Evolutionary conservation across 2,888 invertebrate species (phyloP).

Genomic region (Seira ritae): DNA sequence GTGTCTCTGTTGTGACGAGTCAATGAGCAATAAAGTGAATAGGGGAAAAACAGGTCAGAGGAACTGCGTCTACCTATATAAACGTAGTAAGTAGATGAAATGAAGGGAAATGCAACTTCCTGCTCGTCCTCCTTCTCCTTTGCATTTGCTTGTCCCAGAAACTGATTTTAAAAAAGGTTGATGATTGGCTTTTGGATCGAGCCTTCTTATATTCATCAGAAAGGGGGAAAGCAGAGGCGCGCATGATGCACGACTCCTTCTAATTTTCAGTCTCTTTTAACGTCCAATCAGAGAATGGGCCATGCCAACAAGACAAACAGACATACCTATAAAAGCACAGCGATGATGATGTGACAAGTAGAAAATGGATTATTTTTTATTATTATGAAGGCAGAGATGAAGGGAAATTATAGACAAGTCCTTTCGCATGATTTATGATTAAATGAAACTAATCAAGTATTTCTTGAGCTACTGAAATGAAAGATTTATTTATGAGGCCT

Average conservation of each 20-base stretch:
- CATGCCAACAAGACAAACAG: background rate
- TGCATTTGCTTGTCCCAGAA: constrained; percentile 46
- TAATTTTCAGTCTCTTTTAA: background rate
- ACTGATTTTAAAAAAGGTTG: constrained; percentile 27
- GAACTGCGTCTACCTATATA: background rate
- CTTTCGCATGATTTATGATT: no score
- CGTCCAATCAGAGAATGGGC: background rate
- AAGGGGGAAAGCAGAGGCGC: background rate
- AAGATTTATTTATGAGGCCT: no score
- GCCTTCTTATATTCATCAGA: no score
- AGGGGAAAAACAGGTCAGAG: background rate
- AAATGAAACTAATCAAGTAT: no score
- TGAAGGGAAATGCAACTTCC: constrained; percentile 61
- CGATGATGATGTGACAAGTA: no score
- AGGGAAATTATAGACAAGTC: no score
- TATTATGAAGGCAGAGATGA: no score
- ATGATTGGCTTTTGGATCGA: no score
- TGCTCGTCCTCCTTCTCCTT: constrained; percentile 56
- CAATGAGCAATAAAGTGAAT: constrained; percentile 33
- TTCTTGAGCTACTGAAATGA: no score
- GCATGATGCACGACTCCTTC: background rate
- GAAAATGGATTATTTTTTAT: no score
- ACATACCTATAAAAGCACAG: no score
- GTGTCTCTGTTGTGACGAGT: background rate
- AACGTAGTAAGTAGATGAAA: background rate